Percentiles rank a stretch among this genome's conserved stretches.
phyloP scores from a whole-genome alignment of 1,140 invertebrate species.

The Heliconius hewitsoni region DNA sequence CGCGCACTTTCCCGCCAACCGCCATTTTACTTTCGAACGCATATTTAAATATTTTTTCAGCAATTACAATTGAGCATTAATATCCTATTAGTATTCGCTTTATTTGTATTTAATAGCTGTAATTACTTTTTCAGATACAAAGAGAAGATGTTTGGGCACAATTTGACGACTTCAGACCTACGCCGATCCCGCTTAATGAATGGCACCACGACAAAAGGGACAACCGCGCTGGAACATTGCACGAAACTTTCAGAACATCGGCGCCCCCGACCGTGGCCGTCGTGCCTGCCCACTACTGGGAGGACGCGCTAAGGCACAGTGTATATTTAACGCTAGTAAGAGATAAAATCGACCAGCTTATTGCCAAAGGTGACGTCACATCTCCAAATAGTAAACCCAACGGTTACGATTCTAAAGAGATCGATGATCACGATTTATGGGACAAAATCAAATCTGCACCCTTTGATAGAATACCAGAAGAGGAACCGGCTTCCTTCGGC shows the following conservation, averaged over 20 bases:
- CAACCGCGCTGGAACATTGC: constrained; percentile 64
- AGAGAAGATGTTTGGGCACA: constrained; percentile 49
- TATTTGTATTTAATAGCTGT: constrained; percentile 19
- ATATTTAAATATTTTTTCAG: constrained; percentile 45
- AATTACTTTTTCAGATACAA: constrained; percentile 53
- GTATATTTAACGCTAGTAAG: constrained; percentile 82
- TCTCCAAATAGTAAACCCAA: constrained; percentile 56
- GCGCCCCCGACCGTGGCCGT: constrained; percentile 49
- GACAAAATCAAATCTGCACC: constrained; percentile 80
- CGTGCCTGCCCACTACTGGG: constrained; percentile 79
- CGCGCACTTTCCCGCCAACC: constrained; percentile 67
- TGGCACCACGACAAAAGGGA: constrained; percentile 64
- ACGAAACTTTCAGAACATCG: constrained; percentile 67
- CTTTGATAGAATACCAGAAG: constrained; percentile 74
- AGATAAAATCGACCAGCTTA: constrained; percentile 77
- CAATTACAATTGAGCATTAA: constrained; percentile 36
- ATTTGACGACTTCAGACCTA: constrained; percentile 68
- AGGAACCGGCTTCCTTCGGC: constrained; percentile 77
- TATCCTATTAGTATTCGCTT: constrained; percentile 21
- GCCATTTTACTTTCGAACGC: constrained; percentile 78
- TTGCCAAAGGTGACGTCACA: constrained; percentile 63
- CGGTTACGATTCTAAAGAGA: constrained; percentile 55
- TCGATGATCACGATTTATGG: constrained; percentile 78
- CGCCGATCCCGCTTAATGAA: constrained; percentile 68
- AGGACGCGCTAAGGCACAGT: constrained; percentile 82